Evolutionary conservation across 2,113 vertebrate genomes (phyloP).

Genomic region (Dicrurus megarhynchus): DNA sequence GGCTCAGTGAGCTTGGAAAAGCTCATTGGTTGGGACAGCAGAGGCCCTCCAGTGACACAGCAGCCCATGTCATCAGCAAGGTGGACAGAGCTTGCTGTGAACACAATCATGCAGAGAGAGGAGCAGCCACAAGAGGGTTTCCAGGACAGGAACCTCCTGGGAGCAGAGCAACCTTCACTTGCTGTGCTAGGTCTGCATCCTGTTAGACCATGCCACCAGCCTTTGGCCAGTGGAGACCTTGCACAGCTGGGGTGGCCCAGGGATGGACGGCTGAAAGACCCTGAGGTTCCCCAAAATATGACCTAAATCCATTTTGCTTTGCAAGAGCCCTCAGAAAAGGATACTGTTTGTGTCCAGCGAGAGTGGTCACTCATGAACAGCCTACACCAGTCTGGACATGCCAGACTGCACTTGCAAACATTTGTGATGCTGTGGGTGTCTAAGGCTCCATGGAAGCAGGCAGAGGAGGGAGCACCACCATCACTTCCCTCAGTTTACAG

Average conservation of each 20-base stretch:
- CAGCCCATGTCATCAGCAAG: background rate
- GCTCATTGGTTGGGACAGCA: background rate
- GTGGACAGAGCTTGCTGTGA: background rate
- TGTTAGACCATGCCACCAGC: no score
- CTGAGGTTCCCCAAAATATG: background rate
- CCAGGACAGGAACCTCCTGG: rapidly evolving
- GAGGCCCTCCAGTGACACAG: background rate
- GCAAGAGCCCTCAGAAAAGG: background rate
- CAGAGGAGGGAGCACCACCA: rapidly evolving
- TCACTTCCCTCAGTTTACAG: no score
- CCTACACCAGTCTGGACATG: rapidly evolving
- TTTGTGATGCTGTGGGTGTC: rapidly evolving
- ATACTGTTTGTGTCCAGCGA: background rate
- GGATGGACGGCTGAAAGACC: background rate
- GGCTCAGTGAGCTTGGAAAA: background rate
- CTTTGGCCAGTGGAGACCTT: background rate
- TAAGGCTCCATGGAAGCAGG: rapidly evolving
- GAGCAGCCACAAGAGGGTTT: background rate
- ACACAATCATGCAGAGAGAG: background rate
- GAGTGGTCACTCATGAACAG: no score
- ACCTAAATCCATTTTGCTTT: background rate
- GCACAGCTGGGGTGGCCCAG: background rate
- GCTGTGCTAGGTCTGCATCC: rapidly evolving
- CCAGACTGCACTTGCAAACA: background rate
- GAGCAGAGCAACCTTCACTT: rapidly evolving